These are phyloP conservation scores for Neoniphon sammara DNA, from an alignment of 2,797 vertebrate species.

Conservation along the genomic window DNA sequence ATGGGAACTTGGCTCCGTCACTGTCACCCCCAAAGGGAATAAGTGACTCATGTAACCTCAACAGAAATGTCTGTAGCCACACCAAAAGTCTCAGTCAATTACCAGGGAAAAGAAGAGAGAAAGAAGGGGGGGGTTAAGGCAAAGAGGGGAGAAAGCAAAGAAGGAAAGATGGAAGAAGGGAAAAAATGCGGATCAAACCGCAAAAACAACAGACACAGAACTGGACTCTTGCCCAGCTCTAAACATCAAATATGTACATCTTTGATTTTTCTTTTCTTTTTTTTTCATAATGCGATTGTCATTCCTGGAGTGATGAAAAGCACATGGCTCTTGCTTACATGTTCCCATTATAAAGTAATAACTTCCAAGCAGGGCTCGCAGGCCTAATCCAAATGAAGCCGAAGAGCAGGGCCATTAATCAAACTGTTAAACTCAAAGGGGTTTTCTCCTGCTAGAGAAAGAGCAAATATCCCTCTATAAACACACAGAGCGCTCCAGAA, in stretches of 20 bases:
- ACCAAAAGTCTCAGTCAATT: constrained; percentile 10
- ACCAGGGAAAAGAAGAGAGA: neutral
- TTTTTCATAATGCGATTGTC: constrained; percentile 32
- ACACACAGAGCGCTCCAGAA: constrained; percentile 41
- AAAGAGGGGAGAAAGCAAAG: neutral
- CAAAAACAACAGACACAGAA: constrained; percentile 18
- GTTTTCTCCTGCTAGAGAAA: constrained; percentile 37
- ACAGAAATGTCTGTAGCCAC: constrained; percentile 36
- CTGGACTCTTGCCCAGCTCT: constrained; percentile 14
- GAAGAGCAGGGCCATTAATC: constrained; percentile 67
- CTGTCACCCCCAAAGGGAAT: constrained; percentile 59
- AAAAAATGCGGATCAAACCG: constrained; percentile 13
- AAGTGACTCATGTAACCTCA: constrained; percentile 60
- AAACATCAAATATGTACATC: constrained; percentile 16
- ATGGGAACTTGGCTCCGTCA: constrained; percentile 61
- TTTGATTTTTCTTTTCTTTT: constrained; percentile 28
- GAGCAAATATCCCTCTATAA: constrained; percentile 58
- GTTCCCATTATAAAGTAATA: constrained; percentile 77
- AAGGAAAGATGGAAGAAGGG: neutral
- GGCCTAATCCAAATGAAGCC: constrained; percentile 64
- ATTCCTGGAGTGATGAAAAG: constrained; percentile 59
- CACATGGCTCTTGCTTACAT: constrained; percentile 78
- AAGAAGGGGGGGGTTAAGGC: neutral
- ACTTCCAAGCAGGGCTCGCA: constrained; percentile 55
- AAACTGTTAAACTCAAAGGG: constrained; percentile 52